Evolutionary conservation across 2,113 vertebrate genomes (phyloP).

Genomic region (Spermophilus dauricus): DNA sequence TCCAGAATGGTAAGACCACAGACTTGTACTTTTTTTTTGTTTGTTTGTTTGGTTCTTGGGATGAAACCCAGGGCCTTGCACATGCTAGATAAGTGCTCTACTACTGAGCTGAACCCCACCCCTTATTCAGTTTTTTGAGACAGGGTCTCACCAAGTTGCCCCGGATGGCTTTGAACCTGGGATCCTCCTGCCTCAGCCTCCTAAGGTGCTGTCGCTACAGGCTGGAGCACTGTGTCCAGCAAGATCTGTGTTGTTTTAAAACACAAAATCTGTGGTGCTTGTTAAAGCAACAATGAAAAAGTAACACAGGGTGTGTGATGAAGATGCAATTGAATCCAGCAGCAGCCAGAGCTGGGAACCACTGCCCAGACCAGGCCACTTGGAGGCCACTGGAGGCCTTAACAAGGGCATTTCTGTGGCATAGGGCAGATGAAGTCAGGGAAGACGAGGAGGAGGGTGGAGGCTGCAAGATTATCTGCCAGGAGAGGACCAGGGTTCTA

Average conservation of each 20-base stretch:
- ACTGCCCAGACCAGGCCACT: not conserved
- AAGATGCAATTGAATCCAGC: not conserved
- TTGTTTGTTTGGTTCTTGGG: not conserved
- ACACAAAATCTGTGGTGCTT: too few species aligned
- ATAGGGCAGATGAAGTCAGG: not conserved
- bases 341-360: not conserved
- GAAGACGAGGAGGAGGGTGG: not conserved
- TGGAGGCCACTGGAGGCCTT: too few species aligned
- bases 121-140: not conserved
- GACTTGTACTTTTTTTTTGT: not conserved
- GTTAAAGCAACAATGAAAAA: not conserved
- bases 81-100: not conserved
- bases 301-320: accelerated
- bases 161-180: not conserved
- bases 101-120: not conserved
- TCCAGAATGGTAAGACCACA: not conserved
- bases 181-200: too few species aligned
- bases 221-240: not conserved
- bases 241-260: not conserved
- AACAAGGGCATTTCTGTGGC: not conserved
- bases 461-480: accelerated
- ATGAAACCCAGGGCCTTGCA: not conserved
- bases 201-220: not conserved
- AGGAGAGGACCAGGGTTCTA: not conserved
- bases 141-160: not conserved